Conservation (phyloP, 2,113 vertebrate species). For the Vulpes lagopus region DNA sequence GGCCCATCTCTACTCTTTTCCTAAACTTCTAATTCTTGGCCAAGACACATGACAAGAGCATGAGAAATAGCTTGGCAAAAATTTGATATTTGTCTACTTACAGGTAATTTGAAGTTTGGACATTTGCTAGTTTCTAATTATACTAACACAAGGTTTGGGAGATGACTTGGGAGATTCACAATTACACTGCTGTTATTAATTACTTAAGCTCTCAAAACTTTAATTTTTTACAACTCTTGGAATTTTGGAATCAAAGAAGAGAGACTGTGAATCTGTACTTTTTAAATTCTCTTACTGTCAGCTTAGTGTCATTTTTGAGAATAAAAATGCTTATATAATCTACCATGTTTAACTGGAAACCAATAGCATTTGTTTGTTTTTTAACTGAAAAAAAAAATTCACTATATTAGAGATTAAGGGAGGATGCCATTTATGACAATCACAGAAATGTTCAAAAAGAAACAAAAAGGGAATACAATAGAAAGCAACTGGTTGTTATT, state of each 20-base stretch:
- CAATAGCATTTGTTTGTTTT: background rate
- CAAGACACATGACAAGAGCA: background rate
- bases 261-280: background rate
- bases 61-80: background rate
- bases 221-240: background rate
- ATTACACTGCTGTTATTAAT: background rate
- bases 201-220: background rate
- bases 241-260: constrained; percentile 3
- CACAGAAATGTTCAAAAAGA: background rate
- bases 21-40: background rate
- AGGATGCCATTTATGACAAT: background rate
- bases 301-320: background rate
- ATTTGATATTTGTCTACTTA: background rate
- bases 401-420: background rate
- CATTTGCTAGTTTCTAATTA: background rate
- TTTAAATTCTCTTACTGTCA: background rate
- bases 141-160: background rate
- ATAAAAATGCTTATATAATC: background rate
- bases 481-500: background rate
- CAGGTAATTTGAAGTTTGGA: background rate
- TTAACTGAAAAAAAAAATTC: background rate
- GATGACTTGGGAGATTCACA: background rate
- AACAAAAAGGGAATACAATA: background rate
- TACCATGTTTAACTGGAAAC: background rate
- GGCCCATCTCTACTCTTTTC: background rate